These are phyloP conservation scores for Cecidostiba fungosa DNA, from an alignment of 2,888 invertebrate species.

Conservation along the genomic window DNA sequence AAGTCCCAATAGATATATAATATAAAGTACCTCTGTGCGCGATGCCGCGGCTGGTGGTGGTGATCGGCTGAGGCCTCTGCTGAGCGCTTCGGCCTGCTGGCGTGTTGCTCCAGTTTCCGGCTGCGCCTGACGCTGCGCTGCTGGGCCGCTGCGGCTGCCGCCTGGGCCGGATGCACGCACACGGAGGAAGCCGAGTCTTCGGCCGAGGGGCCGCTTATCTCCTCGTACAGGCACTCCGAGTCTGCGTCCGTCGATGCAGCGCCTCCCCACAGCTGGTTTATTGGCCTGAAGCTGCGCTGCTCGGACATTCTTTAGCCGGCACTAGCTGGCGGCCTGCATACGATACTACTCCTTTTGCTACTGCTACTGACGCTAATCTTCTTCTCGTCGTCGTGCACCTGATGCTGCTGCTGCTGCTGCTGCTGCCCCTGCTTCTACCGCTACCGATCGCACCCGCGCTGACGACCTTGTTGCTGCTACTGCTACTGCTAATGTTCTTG, in stretches of 20 bases:
- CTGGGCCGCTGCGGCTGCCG: constrained; percentile 67
- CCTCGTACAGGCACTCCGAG: constrained; percentile 79
- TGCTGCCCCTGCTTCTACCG: not conserved
- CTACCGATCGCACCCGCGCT: not conserved
- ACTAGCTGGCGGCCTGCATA: constrained; percentile 64
- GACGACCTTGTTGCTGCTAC: not conserved
- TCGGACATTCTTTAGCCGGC: constrained; percentile 78
- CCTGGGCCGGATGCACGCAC: constrained; percentile 64
- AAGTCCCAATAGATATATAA: too few species aligned
- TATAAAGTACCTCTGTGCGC: constrained; percentile 57
- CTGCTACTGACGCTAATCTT: not conserved
- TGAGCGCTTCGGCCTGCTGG: constrained; percentile 61
- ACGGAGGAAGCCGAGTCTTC: constrained; percentile 69
- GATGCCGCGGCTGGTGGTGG: constrained; percentile 59
- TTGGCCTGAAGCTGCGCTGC: constrained; percentile 79
- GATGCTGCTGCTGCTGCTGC: constrained; percentile 26
- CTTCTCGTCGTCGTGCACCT: constrained; percentile 6
- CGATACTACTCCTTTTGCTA: constrained; percentile 5
- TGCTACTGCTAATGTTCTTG: not conserved
- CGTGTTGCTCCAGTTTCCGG: constrained; percentile 74
- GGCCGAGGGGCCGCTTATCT: constrained; percentile 76
- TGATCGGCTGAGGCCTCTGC: constrained; percentile 68
- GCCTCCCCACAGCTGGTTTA: constrained; percentile 79
- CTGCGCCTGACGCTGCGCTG: constrained; percentile 63
- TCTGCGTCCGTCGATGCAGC: constrained; percentile 77